Evolutionary conservation across 2,888 invertebrate species (phyloP), one percentile per base, ranked within the genome.

Genomic region (Cerceris rybyensis): DNA sequence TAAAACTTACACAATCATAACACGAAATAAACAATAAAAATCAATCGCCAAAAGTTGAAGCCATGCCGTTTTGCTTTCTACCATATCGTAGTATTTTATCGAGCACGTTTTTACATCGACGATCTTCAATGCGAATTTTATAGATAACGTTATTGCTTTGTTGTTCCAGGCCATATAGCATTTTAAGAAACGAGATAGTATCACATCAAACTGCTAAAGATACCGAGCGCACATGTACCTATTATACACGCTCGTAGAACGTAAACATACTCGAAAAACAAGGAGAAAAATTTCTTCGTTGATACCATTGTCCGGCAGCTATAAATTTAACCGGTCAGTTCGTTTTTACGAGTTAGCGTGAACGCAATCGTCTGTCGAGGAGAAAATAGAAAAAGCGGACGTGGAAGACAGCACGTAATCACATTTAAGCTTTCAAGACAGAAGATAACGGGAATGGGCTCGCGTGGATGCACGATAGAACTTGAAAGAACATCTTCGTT

Each of bases 281-380:
- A 16, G 39, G 8, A 55, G 39, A 16, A n/a, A n/a, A 42, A 70
- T 43, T 28, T 65, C 14, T 7, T 65, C 49, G 59, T n/a, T 41
- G 69, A 75, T 50, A 42, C 39, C 11, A 16, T 16, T 17, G 39
- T 46, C 28, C 39, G 17, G 6, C 13, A 28, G 14, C 52, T 58
- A 11, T 70, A 70, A 81, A 68, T 81, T 81, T 8, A 28, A 39
- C 7, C 8, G 41, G 75, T 49, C 16, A 17, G 43, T 52, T 17
- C 50, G 52, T 58, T 75, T 64, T 70, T 74, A 70, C 28, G 57
- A 63, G 17, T 43, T 69, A 42, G 50, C 73, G 78, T 17, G 71
- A 64, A 55, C 60, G 52, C 52, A 67, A 50, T 60, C 68, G 28
- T 41, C n/a, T 8, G 9, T 4, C 13, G 9, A 39, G 49, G 49